A percentile compares a stretch with the other conserved stretches of the same genome.
These are phyloP conservation scores for Epiblema foenella DNA, from an alignment of 2,888 invertebrate species.

Conservation along the genomic window DNA sequence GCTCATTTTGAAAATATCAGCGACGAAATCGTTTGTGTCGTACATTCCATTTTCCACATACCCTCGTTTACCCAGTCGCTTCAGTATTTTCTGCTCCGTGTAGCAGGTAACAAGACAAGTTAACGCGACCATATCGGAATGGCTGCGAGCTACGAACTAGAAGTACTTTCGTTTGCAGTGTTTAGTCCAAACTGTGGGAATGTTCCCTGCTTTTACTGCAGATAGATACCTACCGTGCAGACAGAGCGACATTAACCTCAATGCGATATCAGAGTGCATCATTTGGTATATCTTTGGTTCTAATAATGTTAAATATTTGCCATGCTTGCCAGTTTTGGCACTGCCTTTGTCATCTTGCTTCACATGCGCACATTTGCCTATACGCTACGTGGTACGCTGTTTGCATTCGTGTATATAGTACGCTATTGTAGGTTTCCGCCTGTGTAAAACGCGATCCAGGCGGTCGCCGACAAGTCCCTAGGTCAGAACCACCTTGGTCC, in stretches of 20 bases:
- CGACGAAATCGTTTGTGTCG: slow-evolving; percentile 1
- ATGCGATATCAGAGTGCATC: not conserved
- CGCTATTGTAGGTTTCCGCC: too few species aligned
- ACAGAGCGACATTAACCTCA: not conserved
- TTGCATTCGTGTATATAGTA: too few species aligned
- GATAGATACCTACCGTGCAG: not conserved
- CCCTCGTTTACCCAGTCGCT: slow-evolving; percentile 1
- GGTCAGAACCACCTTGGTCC: too few species aligned
- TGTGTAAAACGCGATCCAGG: too few species aligned
- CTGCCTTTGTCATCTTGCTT: too few species aligned
- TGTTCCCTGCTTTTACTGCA: slow-evolving; percentile 10
- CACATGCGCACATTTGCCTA: too few species aligned
- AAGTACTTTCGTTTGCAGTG: slow-evolving; percentile 37
- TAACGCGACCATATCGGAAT: slow-evolving; percentile 51
- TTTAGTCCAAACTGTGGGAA: slow-evolving; percentile 12
- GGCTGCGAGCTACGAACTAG: slow-evolving; percentile 51
- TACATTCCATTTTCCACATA: slow-evolving; percentile 11
- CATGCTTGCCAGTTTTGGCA: not conserved
- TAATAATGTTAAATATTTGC: too few species aligned
- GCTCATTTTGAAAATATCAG: not conserved
- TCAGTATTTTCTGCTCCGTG: not conserved
- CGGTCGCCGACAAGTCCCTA: too few species aligned
- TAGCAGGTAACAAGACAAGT: slow-evolving; percentile 50
- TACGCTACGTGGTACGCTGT: too few species aligned
- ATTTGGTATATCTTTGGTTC: not conserved